Evolutionary conservation across 1,140 invertebrate species (phyloP).

Genomic region (Orius laevigatus): DNA sequence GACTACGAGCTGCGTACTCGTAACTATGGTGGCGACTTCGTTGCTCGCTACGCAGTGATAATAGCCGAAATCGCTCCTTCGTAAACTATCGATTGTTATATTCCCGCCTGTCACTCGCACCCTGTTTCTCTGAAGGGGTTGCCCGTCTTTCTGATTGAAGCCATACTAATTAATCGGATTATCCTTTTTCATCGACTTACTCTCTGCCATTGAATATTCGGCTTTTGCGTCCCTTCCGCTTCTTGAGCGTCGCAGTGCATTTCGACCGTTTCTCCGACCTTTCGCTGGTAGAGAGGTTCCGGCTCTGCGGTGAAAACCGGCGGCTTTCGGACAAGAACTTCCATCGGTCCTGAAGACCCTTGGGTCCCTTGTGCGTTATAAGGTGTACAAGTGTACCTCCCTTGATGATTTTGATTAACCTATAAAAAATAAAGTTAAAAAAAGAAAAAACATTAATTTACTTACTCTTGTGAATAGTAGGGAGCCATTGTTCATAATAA

Average conservation of each 20-base stretch:
- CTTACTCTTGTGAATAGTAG: conserved; percentile 60
- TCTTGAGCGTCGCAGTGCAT: conserved; percentile 85
- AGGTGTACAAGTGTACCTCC: conserved; percentile 83
- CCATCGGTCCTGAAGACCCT: conserved; percentile 80
- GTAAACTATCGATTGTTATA: conserved; percentile 75
- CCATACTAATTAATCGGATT: not conserved
- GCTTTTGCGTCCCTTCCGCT: conserved; percentile 79
- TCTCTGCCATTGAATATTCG: conserved; percentile 77
- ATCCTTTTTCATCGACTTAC: conserved; percentile 30
- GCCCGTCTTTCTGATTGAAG: conserved; percentile 45
- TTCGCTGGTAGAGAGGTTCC: conserved; percentile 69
- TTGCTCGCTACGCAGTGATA: conserved; percentile 92
- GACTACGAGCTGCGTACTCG: conserved; percentile 76
- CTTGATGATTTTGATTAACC: conserved; percentile 73
- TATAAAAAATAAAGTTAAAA: conserved; percentile 18
- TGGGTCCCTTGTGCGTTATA: conserved; percentile 88
- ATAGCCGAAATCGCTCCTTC: conserved; percentile 77
- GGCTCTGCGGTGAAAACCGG: conserved; percentile 71
- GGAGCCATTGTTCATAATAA: conserved; percentile 86
- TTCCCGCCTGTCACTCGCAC: conserved; percentile 67
- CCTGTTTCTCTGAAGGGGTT: conserved; percentile 60
- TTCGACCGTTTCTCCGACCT: conserved; percentile 75
- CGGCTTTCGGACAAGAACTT: conserved; percentile 87
- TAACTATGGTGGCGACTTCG: conserved; percentile 83
- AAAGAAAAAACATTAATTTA: conserved; percentile 1